Evolutionary conservation across 1,140 invertebrate genomes (phyloP).

Genomic region (Cotesia typhae): DNA sequence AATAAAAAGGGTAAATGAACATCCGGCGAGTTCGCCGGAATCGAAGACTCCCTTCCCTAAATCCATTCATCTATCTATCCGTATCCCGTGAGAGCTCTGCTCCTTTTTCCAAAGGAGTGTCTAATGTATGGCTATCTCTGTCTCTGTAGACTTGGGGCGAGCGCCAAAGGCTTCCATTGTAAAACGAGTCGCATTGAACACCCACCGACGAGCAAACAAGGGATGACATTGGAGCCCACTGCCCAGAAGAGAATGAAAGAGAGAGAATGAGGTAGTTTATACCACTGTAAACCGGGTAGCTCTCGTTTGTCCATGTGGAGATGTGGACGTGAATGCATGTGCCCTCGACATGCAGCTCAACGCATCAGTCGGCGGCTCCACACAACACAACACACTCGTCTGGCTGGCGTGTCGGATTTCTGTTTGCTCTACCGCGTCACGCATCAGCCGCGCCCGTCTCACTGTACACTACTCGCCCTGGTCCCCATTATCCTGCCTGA

Average conservation of each 20-base stretch:
- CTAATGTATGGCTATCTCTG: too few species aligned
- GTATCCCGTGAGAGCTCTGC: not conserved
- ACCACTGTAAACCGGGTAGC: not conserved
- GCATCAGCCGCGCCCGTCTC: slow-evolving; percentile 36
- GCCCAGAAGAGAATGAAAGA: not conserved
- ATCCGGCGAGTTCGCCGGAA: not conserved
- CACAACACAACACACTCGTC: not conserved
- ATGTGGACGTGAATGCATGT: not conserved
- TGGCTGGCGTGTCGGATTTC: slow-evolving; percentile 43
- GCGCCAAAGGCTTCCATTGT: slow-evolving; percentile 46
- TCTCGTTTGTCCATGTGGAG: not conserved
- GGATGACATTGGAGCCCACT: slow-evolving; percentile 27
- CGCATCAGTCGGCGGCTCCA: not conserved
- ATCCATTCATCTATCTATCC: too few species aligned
- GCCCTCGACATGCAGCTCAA: not conserved
- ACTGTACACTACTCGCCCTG: not conserved
- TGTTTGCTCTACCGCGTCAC: slow-evolving; percentile 43
- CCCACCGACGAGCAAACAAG: slow-evolving; percentile 33
- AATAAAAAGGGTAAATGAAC: slow-evolving; percentile 10
- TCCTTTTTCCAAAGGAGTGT: not conserved
- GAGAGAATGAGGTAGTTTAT: too few species aligned
- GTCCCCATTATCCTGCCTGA: not conserved
- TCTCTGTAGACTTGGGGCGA: slow-evolving; percentile 16
- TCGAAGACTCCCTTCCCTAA: not conserved
- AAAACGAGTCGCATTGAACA: slow-evolving; percentile 41